A percentile compares a stretch with the other conserved stretches of the same genome.
Evolutionary conservation across 23 tunicate species (phyloP).

Genomic region (Halocynthia roretzi): DNA sequence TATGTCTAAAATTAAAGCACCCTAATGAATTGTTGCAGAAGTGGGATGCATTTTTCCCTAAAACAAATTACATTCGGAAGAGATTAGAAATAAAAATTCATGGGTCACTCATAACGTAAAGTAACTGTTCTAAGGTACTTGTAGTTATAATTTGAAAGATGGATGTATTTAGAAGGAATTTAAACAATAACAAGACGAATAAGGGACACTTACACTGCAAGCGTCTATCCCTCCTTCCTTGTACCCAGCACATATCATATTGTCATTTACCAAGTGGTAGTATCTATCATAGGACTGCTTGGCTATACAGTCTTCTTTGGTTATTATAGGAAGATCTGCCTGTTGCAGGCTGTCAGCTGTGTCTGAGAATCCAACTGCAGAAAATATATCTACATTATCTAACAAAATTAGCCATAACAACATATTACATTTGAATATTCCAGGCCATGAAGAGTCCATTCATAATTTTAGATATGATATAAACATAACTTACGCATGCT

Average conservation of each 20-base stretch:
- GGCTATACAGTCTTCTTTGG: slow-evolving; percentile 38
- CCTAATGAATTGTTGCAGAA: too few species aligned
- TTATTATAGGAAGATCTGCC: slow-evolving; percentile 74
- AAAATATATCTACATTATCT: too few species aligned
- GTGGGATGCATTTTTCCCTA: too few species aligned
- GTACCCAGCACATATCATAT: slow-evolving; percentile 93
- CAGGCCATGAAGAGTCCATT: background rate
- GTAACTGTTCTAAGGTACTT: too few species aligned
- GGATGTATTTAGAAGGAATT: too few species aligned
- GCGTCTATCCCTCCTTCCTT: slow-evolving; percentile 82
- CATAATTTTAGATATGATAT: background rate
- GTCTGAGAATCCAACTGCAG: too few species aligned
- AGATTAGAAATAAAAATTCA: too few species aligned
- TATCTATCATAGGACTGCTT: slow-evolving; percentile 18
- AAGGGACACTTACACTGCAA: slow-evolving; percentile 42
- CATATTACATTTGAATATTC: background rate
- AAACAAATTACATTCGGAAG: too few species aligned
- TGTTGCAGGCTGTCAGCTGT: slow-evolving; percentile 29
- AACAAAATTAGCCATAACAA: background rate
- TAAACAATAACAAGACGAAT: too few species aligned
- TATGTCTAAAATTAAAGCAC: too few species aligned
- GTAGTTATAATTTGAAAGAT: too few species aligned
- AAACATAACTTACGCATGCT: slow-evolving; percentile 17
- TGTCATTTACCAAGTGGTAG: slow-evolving; percentile 32
- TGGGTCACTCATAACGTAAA: too few species aligned